Conservation (phyloP, 92 coral and sea anemone genomes). For the Actinostola sp. region DNA sequence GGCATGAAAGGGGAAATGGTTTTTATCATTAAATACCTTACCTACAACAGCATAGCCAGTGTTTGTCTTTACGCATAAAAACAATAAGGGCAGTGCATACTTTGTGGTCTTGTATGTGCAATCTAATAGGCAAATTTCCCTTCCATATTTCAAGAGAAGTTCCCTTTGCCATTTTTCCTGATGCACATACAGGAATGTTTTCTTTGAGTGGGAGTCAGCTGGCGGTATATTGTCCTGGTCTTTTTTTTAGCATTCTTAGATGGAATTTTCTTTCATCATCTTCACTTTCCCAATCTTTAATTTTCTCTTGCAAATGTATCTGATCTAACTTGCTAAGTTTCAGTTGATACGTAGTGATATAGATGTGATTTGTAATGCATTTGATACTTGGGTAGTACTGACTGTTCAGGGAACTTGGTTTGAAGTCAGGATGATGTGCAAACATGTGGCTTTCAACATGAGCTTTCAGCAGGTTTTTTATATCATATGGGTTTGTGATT, state of each 20-base stretch:
- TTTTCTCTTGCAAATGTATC: constrained; percentile 5
- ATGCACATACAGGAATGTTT: constrained; percentile 17
- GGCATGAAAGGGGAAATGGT: too few relatives aligned
- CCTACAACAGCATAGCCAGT: too few relatives aligned
- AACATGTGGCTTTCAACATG: constrained; percentile 14
- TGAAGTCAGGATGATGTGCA: background rate
- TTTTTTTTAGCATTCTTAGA: background rate
- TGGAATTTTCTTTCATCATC: constrained; percentile 7
- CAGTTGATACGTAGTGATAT: constrained; percentile 6
- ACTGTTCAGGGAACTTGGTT: constrained; percentile 7
- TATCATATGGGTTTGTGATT: constrained; percentile 16
- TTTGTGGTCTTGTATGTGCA: too few relatives aligned
- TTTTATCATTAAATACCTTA: too few relatives aligned
- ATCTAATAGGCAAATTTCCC: too few relatives aligned
- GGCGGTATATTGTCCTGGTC: background rate
- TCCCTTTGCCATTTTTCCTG: constrained; percentile 1
- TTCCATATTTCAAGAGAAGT: too few relatives aligned
- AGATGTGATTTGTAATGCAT: constrained; percentile 11
- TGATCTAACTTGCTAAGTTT: constrained; percentile 16
- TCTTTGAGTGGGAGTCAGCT: background rate
- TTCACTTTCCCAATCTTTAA: constrained; percentile 7
- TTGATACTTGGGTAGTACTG: constrained; percentile 9
- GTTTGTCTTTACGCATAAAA: too few relatives aligned
- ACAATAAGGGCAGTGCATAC: too few relatives aligned
- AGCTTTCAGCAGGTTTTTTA: constrained; percentile 4